These are phyloP conservation scores for Sinella curviseta DNA, from an alignment of 1,140 invertebrate genomes.

Conservation along the genomic window DNA sequence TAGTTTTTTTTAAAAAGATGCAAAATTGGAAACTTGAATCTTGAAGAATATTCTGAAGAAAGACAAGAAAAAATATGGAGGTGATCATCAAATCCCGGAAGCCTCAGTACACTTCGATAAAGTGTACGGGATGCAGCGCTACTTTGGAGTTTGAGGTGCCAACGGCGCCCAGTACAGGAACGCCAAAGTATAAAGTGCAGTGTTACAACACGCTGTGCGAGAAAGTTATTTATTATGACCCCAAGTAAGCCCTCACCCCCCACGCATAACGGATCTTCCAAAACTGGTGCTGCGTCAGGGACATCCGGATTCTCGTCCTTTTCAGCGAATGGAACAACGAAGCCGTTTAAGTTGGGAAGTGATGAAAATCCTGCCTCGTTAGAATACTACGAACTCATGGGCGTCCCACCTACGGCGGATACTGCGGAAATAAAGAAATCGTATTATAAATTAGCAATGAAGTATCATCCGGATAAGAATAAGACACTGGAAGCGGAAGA, in stretches of 20 bases:
- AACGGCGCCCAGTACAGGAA: background rate
- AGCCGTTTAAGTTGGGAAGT: slow-evolving; percentile 40
- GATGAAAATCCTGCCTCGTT: slow-evolving; percentile 42
- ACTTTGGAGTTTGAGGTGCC: slow-evolving; percentile 40
- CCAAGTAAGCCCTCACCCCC: background rate
- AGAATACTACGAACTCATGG: slow-evolving; percentile 59
- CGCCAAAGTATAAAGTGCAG: slow-evolving; percentile 30
- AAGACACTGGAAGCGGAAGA: slow-evolving; percentile 48
- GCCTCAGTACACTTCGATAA: slow-evolving; percentile 43
- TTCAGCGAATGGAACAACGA: background rate
- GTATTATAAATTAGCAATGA: slow-evolving; percentile 57
- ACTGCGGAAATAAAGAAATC: slow-evolving; percentile 58
- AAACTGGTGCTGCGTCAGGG: slow-evolving; percentile 2
- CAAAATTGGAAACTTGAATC: no score
- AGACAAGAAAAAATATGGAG: no score
- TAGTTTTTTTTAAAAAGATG: no score
- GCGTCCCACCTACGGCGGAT: slow-evolving; percentile 55
- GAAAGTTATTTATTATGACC: slow-evolving; percentile 34
- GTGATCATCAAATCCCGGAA: slow-evolving; percentile 37
- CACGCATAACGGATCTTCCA: background rate
- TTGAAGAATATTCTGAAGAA: no score
- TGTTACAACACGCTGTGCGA: slow-evolving; percentile 41
- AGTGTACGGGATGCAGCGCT: slow-evolving; percentile 36
- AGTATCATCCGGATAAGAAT: slow-evolving; percentile 52
- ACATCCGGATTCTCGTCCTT: slow-evolving; percentile 8